A percentile compares a stretch with the other conserved stretches of the same genome.
Conservation (phyloP, 2,797 vertebrate genomes). For the Synaphobranchus kaupii region DNA sequence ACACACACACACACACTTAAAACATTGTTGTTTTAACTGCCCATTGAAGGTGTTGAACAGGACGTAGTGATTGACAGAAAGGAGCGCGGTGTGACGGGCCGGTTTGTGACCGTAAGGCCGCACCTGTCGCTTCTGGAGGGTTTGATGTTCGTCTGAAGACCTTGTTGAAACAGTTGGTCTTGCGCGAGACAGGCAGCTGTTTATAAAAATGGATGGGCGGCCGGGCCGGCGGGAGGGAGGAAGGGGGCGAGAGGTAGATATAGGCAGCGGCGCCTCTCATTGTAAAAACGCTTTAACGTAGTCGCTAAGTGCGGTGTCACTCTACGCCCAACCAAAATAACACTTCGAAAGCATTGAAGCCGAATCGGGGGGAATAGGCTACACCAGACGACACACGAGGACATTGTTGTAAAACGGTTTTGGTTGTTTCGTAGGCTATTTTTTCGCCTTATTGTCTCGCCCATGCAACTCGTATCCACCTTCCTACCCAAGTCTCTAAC, state of each 20-base stretch:
- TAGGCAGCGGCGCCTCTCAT: background rate
- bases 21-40: background rate
- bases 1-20: background rate
- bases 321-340: background rate
- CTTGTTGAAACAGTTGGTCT: conserved; percentile 30
- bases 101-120: background rate
- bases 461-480: background rate
- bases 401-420: too few relatives aligned
- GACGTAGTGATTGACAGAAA: background rate
- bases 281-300: background rate
- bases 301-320: background rate
- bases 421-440: background rate
- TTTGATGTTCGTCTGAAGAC: conserved; percentile 21
- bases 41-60: background rate
- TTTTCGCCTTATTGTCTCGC: background rate
- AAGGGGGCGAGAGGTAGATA: background rate
- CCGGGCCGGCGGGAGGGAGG: background rate
- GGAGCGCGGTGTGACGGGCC: background rate
- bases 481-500: background rate
- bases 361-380: background rate
- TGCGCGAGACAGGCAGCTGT: background rate
- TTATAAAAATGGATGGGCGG: conserved; percentile 8
- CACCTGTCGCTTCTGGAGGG: conserved; percentile 19
- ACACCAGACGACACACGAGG: background rate
- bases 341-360: background rate